Conservation (phyloP, 2,113 vertebrate genomes). For the human (Homo sapiens) region DNA sequence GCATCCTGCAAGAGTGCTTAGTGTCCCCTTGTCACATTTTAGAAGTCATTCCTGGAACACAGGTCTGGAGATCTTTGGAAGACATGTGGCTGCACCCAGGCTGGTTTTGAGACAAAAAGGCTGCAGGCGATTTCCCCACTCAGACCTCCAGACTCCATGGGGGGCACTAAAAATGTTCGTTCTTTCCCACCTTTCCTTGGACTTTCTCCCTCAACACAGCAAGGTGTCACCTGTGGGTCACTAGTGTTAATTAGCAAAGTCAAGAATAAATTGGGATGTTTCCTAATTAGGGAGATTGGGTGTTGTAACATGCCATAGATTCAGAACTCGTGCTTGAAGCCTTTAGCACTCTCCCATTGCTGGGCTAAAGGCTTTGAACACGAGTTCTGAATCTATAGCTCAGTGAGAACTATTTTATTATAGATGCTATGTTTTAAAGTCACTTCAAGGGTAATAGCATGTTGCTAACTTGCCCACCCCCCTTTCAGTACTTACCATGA, state of each 20-base stretch:
- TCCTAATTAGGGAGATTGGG: neutral
- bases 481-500: neutral
- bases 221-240: neutral
- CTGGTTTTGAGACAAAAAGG: no score
- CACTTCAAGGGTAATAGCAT: rapidly evolving
- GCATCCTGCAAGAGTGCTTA: neutral
- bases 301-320: no score
- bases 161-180: rapidly evolving
- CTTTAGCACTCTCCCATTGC: neutral
- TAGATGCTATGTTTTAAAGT: neutral
- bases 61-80: no score
- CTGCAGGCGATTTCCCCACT: rapidly evolving
- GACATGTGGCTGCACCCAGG: rapidly evolving
- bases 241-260: neutral
- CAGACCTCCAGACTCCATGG: rapidly evolving
- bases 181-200: neutral
- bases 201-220: neutral
- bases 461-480: rapidly evolving
- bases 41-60: neutral
- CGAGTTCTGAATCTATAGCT: rapidly evolving
- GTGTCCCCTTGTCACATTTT: no score
- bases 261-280: neutral
- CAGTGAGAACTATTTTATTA: rapidly evolving
- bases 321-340: no score
- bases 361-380: neutral